Percentiles rank a stretch among this genome's conserved stretches.
Evolutionary conservation across 2,797 vertebrate species (phyloP).

Genomic region (Limosa lapponica): DNA sequence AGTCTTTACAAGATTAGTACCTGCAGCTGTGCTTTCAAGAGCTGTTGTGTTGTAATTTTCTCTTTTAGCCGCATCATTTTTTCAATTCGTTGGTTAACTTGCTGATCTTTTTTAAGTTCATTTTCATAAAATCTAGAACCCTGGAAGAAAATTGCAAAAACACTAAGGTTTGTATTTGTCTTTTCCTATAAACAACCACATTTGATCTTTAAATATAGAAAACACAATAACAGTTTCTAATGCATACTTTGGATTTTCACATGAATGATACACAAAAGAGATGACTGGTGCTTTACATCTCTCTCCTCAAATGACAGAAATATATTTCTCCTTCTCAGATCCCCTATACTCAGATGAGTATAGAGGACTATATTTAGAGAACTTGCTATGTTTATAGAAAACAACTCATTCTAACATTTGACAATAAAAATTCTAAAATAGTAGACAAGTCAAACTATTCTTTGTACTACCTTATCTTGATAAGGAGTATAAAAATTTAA

Average conservation of each 20-base stretch:
- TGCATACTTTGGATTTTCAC: neutral
- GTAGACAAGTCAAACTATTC: neutral
- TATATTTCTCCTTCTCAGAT: neutral
- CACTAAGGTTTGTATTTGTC: neutral
- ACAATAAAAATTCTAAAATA: neutral
- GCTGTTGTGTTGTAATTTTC: constrained; percentile 85
- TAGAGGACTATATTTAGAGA: neutral
- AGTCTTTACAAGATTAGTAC: constrained; percentile 56
- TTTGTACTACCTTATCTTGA: neutral
- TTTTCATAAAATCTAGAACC: constrained; percentile 96
- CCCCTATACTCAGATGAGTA: neutral
- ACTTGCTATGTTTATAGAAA: neutral
- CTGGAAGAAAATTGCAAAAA: constrained; percentile 70
- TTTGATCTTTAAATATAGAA: neutral
- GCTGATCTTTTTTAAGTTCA: constrained; percentile 92
- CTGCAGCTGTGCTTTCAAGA: constrained; percentile 87
- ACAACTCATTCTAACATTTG: neutral
- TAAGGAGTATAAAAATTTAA: neutral
- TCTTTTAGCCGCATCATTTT: constrained; percentile 91
- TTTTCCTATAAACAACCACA: neutral
- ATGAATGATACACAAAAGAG: neutral
- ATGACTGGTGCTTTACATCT: neutral
- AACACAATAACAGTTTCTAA: neutral
- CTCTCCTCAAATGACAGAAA: neutral
- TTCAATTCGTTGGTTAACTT: constrained; percentile 93